Base-by-base conservation (phyloP, 2,797 vertebrate genomes). In the Aldrovandia affinis region DNA sequence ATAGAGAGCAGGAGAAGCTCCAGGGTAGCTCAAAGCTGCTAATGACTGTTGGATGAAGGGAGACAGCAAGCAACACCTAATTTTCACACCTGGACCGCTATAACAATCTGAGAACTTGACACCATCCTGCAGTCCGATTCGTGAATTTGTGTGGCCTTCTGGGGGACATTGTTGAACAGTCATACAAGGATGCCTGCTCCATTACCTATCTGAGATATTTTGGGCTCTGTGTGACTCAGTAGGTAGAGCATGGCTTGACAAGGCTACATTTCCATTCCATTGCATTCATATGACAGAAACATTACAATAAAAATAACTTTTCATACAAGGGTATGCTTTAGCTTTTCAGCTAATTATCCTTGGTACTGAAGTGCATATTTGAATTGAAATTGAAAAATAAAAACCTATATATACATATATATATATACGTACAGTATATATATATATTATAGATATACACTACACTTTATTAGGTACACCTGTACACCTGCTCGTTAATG, bases 61-160 rank as follows among this genome's bases (percentile, higher is more conserved):
- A 77, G 70, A 25, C 70, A 44, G 39, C 39, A 77, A 36, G 65
- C 65, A 47, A 77, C 73, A 77, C 73, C 39, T 44, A 44, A 25
- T 42, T 12, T 47, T 47, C 73, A 12, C 73, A 77, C 73, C 39
- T 44, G 39, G 39, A 77, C 73, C n/a, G 22, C 22, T 25, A 77
- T 47, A 2, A 20, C 44, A 39, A 77, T 33, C 9, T 7, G 22
- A 39, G n/a, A 25, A 47, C 15, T 20, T 10, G 25, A 77, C 22
- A n/a, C 42, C 42, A n/a, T 77, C 42, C 25, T 10, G 25, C 73
- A 77, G 73, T 12, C 42, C 25, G 14, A 39, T 70, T 70, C 15
- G 7, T 36, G 14, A 15, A 22, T 36, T 3, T 12, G 30, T 70
- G 14, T 39, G 28, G 2, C 55, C 10, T 39, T 70, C 65, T 7